These are phyloP conservation scores for Phrynocephalus vlangalii DNA, from an alignment of 2,797 vertebrate species.

Conservation along the genomic window DNA sequence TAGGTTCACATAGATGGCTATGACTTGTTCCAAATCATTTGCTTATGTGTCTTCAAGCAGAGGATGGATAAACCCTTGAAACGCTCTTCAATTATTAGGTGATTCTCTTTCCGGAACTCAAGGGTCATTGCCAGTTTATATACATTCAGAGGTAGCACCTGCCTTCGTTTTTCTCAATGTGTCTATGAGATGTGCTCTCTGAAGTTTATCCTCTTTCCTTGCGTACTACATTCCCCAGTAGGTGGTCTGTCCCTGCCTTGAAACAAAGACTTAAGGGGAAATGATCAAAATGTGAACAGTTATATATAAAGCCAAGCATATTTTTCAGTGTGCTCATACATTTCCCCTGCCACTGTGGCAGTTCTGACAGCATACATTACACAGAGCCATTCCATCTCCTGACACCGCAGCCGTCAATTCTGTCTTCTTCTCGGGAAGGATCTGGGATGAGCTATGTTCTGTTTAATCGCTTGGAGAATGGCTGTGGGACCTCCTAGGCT, in stretches of 20 bases:
- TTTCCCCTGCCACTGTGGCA: conserved; percentile 11
- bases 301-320: conserved; percentile 13
- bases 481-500: neutral
- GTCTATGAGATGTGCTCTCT: neutral
- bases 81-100: conserved; percentile 2
- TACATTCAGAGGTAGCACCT: neutral
- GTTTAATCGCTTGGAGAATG: neutral
- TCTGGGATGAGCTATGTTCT: neutral
- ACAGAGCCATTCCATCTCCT: neutral
- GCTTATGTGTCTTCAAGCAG: conserved; percentile 27
- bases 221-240: neutral
- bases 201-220: conserved; percentile 13
- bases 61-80: conserved; percentile 37
- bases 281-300: conserved; percentile 25
- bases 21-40: conserved; percentile 31
- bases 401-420: neutral
- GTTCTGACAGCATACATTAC: conserved; percentile 21
- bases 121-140: conserved; percentile 7
- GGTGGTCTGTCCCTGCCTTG: conserved; percentile 7
- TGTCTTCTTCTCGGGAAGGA: conserved; percentile 22
- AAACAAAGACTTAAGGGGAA: conserved; percentile 17
- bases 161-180: neutral
- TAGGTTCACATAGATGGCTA: conserved; percentile 1
- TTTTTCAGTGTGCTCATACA: conserved; percentile 24
- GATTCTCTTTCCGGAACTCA: conserved; percentile 17